Evolutionary conservation across 2,113 vertebrate species (phyloP).

Genomic region (Irena cyanogastra): DNA sequence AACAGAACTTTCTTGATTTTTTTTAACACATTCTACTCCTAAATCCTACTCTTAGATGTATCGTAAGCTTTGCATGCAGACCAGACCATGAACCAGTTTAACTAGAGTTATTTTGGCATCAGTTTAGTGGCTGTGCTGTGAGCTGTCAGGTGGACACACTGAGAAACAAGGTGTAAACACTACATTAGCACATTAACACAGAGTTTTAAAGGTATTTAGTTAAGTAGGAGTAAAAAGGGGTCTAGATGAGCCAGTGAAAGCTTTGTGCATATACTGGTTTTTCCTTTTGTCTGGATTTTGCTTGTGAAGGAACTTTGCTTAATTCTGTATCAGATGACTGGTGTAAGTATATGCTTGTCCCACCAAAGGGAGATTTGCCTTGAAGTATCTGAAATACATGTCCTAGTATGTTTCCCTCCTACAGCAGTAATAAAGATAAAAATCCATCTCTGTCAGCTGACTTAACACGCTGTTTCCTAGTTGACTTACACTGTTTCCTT

Average conservation of each 20-base stretch:
- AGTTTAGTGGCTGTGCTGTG: neutral
- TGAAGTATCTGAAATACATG: neutral
- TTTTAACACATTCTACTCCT: neutral
- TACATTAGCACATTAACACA: neutral
- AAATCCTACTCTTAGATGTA: neutral
- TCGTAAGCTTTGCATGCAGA: neutral
- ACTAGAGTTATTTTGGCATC: neutral
- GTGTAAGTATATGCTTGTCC: neutral
- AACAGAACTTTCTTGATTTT: neutral
- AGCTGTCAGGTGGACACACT: neutral
- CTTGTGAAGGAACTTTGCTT: neutral
- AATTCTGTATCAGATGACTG: neutral
- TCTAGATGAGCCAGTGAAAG: neutral
- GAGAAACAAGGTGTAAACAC: neutral
- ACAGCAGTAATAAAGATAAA: neutral
- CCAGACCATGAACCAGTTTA: slow-evolving; percentile 12
- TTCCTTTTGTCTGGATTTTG: neutral
- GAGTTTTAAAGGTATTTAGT: neutral
- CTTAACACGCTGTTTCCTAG: neutral
- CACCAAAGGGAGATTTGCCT: neutral
- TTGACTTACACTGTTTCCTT: neutral
- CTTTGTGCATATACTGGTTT: neutral
- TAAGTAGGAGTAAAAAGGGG: neutral
- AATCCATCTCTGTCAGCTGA: neutral
- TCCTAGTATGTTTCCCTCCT: neutral